Conservation (phyloP, 2,113 vertebrate genomes). For the Sialia sialis region DNA sequence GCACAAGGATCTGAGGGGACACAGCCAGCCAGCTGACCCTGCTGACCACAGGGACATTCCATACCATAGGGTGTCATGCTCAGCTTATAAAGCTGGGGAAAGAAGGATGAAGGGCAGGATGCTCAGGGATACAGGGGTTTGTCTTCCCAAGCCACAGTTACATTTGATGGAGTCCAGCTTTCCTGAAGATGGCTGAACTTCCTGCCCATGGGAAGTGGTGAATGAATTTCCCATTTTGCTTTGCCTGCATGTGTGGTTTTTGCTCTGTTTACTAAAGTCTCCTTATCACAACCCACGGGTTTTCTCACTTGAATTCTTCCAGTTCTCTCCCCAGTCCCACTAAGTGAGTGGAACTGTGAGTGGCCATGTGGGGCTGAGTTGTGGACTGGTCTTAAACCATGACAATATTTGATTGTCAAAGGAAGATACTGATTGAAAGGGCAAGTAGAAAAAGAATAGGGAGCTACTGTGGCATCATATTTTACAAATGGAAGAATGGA, state of each 20-base stretch:
- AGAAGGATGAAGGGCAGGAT: neutral
- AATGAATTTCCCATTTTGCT: neutral
- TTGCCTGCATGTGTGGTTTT: neutral
- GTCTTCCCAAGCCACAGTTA: neutral
- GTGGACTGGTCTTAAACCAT: neutral
- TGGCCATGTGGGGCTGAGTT: neutral
- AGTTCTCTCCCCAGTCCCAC: neutral
- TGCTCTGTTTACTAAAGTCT: neutral
- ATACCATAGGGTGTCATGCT: neutral
- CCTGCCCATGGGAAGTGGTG: neutral
- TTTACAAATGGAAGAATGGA: neutral
- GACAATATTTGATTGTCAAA: neutral
- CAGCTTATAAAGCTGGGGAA: neutral
- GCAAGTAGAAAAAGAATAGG: neutral
- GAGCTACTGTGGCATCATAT: neutral
- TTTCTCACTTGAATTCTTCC: neutral
- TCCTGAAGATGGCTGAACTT: neutral
- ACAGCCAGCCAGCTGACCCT: neutral
- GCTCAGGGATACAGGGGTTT: neutral
- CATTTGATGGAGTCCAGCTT: neutral
- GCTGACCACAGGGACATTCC: neutral
- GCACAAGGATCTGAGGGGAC: neutral
- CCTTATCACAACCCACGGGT: rapidly evolving
- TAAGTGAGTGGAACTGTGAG: neutral
- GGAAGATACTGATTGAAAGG: neutral